Conservation (phyloP, 2,888 invertebrate species). For the Notodonta ziczac region DNA sequence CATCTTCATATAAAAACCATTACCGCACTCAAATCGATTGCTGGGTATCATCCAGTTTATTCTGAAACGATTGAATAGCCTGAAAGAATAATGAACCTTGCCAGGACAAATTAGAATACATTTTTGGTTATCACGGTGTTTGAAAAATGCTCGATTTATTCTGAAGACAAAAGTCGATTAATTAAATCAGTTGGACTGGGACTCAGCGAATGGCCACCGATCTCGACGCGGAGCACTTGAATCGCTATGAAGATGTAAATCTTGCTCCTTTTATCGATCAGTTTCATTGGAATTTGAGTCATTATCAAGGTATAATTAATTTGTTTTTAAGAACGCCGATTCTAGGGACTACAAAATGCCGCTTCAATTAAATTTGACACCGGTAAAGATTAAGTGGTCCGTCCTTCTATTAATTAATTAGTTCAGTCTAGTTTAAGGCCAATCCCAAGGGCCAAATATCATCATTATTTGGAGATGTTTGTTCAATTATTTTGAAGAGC, state of each 20-base stretch:
- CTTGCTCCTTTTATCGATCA: constrained; percentile 23
- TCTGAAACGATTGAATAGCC: constrained; percentile 24
- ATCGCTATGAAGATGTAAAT: constrained; percentile 32
- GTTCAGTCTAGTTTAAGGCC: too few species aligned
- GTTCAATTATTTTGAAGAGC: too few species aligned
- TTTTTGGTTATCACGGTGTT: constrained; percentile 20
- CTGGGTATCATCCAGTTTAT: constrained; percentile 43
- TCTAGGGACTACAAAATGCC: too few species aligned
- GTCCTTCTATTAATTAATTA: too few species aligned
- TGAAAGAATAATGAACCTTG: constrained; percentile 30
- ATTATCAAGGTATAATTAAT: neutral
- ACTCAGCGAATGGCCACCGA: constrained; percentile 43
- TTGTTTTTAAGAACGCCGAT: too few species aligned
- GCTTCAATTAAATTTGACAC: too few species aligned
- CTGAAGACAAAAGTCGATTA: constrained; percentile 62
- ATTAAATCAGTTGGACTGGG: constrained; percentile 63
- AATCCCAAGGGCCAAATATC: too few species aligned
- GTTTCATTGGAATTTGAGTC: neutral
- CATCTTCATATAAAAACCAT: constrained; percentile 56
- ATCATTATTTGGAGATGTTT: too few species aligned
- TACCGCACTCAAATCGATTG: constrained; percentile 54
- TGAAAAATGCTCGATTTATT: constrained; percentile 37
- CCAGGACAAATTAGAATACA: constrained; percentile 18
- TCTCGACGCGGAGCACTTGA: constrained; percentile 24
- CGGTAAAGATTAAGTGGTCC: too few species aligned